These are phyloP conservation scores for Phyto melanocephala DNA, from an alignment of 2,888 invertebrate genomes.

Conservation along the genomic window DNA sequence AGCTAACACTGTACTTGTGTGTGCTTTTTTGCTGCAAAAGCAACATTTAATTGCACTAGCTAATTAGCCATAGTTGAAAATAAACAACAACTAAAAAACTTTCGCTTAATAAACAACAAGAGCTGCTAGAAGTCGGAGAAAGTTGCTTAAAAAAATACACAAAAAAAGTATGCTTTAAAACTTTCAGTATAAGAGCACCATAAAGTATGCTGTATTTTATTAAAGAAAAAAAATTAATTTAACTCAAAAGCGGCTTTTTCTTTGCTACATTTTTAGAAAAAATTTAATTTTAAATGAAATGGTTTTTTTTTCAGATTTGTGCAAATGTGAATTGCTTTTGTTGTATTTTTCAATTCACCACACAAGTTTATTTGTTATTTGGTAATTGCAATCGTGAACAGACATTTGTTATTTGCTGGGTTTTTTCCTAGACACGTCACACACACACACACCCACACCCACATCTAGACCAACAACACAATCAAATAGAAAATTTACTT, in stretches of 20 bases:
- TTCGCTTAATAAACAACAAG: not conserved
- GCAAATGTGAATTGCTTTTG: not conserved
- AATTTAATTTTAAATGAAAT: constrained; percentile 13
- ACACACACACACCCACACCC: not conserved
- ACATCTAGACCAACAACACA: constrained; percentile 16
- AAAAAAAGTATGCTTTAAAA: constrained; percentile 15
- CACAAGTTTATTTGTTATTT: constrained; percentile 59
- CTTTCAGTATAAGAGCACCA: not conserved
- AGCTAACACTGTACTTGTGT: constrained; percentile 51
- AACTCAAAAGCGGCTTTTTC: constrained; percentile 7
- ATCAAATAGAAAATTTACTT: constrained; percentile 62
- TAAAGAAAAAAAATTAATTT: not conserved
- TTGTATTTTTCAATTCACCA: constrained; percentile 49
- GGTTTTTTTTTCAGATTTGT: not conserved
- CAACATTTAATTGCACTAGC: constrained; percentile 55
- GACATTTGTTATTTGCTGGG: constrained; percentile 48
- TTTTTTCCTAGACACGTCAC: constrained; percentile 25
- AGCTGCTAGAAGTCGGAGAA: constrained; percentile 10
- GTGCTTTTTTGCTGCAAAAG: constrained; percentile 16
- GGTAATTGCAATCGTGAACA: constrained; percentile 60
- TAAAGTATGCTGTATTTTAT: constrained; percentile 49
- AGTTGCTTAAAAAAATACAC: constrained; percentile 12
- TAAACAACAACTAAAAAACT: constrained; percentile 7
- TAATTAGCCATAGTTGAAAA: constrained; percentile 55
- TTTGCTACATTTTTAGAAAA: not conserved